These are phyloP conservation scores for Diloba caeruleocephala DNA, from an alignment of 2,888 invertebrate species.

Conservation along the genomic window DNA sequence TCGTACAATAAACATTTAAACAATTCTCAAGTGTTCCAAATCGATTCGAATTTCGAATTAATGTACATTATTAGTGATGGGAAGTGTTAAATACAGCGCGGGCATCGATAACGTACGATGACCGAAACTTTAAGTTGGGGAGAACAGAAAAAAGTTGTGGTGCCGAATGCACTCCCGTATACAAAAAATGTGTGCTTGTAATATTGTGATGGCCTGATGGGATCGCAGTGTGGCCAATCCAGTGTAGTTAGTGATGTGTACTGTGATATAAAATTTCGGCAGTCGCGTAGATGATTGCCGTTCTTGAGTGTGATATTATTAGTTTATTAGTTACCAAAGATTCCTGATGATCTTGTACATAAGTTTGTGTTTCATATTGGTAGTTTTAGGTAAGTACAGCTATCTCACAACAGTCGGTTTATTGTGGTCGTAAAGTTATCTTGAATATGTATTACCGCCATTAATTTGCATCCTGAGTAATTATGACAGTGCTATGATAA, in stretches of 20 bases:
- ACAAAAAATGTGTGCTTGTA: constrained; percentile 85
- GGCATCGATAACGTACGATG: constrained; percentile 75
- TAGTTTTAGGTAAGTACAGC: constrained; percentile 86
- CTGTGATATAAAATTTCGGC: constrained; percentile 87
- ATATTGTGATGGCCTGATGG: constrained; percentile 85
- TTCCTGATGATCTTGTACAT: constrained; percentile 89
- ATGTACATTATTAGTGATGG: constrained; percentile 74
- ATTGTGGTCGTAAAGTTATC: constrained; percentile 64
- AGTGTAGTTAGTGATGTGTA: constrained; percentile 87
- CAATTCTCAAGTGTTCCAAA: constrained; percentile 77
- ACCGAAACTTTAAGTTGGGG: constrained; percentile 82
- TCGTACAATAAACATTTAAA: constrained; percentile 83
- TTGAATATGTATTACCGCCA: constrained; percentile 58
- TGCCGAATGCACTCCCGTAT: constrained; percentile 80
- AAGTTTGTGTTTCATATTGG: constrained; percentile 89
- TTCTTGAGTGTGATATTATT: constrained; percentile 84
- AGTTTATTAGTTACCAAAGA: constrained; percentile 89
- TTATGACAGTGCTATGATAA: constrained; percentile 61
- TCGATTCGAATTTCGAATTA: constrained; percentile 65
- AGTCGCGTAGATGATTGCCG: constrained; percentile 86
- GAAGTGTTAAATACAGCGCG: constrained; percentile 62
- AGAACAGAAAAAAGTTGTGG: constrained; percentile 84
- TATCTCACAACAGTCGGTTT: constrained; percentile 48
- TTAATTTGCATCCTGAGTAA: constrained; percentile 69
- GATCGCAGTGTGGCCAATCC: constrained; percentile 84